Base-by-base conservation (phyloP, 1,140 invertebrate species). In the Calosoma granatense region DNA sequence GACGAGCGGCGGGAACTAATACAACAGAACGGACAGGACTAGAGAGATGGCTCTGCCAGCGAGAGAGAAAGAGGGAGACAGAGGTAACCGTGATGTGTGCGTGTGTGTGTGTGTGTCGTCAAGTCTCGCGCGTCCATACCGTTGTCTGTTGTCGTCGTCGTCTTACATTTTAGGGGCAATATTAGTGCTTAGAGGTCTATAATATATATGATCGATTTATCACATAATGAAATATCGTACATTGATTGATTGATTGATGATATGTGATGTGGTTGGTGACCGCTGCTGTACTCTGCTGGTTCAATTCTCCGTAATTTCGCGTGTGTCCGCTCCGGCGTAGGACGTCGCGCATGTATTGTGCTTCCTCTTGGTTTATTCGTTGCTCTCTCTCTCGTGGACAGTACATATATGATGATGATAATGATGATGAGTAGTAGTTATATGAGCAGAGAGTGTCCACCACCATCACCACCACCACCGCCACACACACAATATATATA, bases 11-110 rank as follows among this genome's bases (percentile, higher is more conserved):
- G 78, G 60, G 75, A 79, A 55, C 72, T 81, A 20, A 72, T 81
- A 14, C 82, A 83, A 64, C 79, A 82, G 62, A 84, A 84, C 68
- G 81, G 81, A 57, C 82, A 83, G 68, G 81, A 84, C 72, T 84
- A 74, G 63, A 43, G 23, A n/a, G 58, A 54, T 52, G 21, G 23
- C 55, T 55, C 51, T 55, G n/a, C n/a, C n/a, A 53, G 22, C 20
- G 51, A 23, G 20, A 20, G 47, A 4, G 15, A 26, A 2, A 17
- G 14, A 36, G 22, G 53, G 53, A 20, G 41, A 39, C n/a, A 39
- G 20, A 51, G 20, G 20, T 51, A 51, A 51, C 20, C 41, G 55
- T 22, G 22, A 14, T 51, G 15, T 21, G 17, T 15, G 23, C 21
- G 41, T 41, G 43, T 51, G 41, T 51, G 55, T 51, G 9, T n/a